Conservation (phyloP, 2,113 vertebrate genomes). For the Chinchilla lanigera region DNA sequence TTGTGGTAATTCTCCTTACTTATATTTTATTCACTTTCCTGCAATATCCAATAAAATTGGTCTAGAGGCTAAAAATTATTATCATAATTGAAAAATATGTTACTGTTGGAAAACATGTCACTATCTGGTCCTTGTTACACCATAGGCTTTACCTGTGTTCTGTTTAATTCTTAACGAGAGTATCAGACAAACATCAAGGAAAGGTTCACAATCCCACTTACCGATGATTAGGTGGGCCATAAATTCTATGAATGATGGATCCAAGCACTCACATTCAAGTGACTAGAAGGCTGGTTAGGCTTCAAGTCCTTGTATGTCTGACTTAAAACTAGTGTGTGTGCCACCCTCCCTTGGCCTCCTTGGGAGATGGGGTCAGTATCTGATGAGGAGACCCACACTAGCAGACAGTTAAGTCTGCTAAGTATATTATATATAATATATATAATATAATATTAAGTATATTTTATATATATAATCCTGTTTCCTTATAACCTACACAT, state of each 20-base stretch:
- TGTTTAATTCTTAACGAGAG: not conserved
- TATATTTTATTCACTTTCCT: not conserved
- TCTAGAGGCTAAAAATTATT: not conserved
- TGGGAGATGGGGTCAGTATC: not conserved
- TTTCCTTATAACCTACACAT: not conserved
- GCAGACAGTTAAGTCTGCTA: no score
- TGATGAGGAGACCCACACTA: not conserved
- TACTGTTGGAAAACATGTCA: not conserved
- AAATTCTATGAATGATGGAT: not conserved
- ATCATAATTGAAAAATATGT: not conserved
- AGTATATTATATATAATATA: no score
- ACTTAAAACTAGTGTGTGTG: not conserved
- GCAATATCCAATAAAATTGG: not conserved
- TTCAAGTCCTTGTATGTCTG: not conserved
- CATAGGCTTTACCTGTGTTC: not conserved
- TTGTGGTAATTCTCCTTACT: conserved; percentile 26
- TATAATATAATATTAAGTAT: no score
- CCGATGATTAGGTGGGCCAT: not conserved
- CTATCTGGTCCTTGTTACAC: not conserved
- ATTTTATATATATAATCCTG: no score
- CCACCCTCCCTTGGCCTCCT: no score
- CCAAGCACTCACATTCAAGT: not conserved
- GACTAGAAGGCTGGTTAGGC: not conserved
- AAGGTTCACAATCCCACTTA: not conserved
- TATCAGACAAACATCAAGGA: not conserved